Evolutionary conservation across 1,140 invertebrate species (phyloP).

Genomic region (Drosophila ananassae): DNA sequence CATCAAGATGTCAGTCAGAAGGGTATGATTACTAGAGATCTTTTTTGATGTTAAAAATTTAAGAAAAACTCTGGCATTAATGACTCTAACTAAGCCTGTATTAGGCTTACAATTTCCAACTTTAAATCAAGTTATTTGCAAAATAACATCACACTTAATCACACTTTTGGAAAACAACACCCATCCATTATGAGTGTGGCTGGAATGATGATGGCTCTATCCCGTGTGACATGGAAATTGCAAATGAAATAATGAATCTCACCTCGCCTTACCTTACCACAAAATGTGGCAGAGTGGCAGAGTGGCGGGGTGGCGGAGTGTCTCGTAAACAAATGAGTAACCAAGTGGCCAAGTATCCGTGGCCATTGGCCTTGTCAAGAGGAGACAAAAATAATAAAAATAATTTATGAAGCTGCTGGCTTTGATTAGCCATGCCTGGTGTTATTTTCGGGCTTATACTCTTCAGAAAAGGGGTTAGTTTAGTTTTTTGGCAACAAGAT

Average conservation of each 20-base stretch:
- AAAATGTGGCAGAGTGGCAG: conserved; percentile 1
- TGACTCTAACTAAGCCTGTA: not conserved
- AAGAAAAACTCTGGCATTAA: not conserved
- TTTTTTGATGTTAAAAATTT: not conserved
- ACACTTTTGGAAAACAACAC: conserved; percentile 4
- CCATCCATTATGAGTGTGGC: conserved; percentile 2
- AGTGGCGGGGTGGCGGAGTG: not conserved
- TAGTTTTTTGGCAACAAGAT: too few species aligned
- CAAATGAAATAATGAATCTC: conserved; percentile 16
- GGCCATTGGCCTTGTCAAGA: conserved; percentile 45
- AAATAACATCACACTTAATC: conserved; percentile 1
- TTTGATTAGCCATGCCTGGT: conserved; percentile 65
- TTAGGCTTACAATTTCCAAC: not conserved
- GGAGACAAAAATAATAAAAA: not conserved
- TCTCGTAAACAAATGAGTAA: conserved; percentile 4
- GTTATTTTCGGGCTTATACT: not conserved
- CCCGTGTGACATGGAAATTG: conserved; percentile 34
- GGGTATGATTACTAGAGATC: not conserved
- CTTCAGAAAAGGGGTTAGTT: too few species aligned
- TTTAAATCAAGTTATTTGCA: conserved; percentile 9
- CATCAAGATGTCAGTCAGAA: not conserved
- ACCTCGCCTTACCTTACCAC: conserved; percentile 27
- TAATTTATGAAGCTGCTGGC: conserved; percentile 53
- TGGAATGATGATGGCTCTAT: conserved; percentile 27
- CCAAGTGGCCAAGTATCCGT: not conserved